phyloP scores from a whole-genome alignment of 2,797 vertebrate genomes.

The Ibycter americanus region DNA sequence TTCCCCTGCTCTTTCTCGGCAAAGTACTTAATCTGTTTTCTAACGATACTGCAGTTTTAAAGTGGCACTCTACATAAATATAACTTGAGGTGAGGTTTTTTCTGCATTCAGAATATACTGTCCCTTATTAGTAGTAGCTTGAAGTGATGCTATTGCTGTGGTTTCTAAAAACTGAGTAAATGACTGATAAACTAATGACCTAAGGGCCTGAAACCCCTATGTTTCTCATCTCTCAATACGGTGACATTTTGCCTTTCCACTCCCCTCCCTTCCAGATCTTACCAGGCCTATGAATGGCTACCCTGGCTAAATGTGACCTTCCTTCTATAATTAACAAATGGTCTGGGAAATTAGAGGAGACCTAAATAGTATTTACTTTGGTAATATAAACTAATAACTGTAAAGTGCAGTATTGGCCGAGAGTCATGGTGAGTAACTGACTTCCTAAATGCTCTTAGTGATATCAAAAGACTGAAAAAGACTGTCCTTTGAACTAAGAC shows the following conservation, averaged over 20 bases:
- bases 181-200: neutral
- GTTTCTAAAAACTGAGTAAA: neutral
- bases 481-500: neutral
- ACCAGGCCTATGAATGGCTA: neutral
- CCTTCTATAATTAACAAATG: neutral
- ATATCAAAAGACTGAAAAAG: neutral
- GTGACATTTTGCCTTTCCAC: neutral
- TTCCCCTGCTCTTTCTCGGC: neutral
- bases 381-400: conserved; percentile 9
- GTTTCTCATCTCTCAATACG: neutral
- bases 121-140: neutral
- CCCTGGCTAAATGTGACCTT: neutral
- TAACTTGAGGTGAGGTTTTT: neutral
- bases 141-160: neutral
- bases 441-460: neutral
- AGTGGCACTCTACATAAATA: neutral
- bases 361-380: neutral
- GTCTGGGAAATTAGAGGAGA: neutral
- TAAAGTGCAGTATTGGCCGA: neutral
- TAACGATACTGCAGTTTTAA: neutral
- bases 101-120: neutral
- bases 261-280: neutral
- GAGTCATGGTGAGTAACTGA: neutral
- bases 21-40: neutral
- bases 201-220: neutral